Conservation (phyloP, 2,113 vertebrate species). For the Chloropsis cyanopogon region DNA sequence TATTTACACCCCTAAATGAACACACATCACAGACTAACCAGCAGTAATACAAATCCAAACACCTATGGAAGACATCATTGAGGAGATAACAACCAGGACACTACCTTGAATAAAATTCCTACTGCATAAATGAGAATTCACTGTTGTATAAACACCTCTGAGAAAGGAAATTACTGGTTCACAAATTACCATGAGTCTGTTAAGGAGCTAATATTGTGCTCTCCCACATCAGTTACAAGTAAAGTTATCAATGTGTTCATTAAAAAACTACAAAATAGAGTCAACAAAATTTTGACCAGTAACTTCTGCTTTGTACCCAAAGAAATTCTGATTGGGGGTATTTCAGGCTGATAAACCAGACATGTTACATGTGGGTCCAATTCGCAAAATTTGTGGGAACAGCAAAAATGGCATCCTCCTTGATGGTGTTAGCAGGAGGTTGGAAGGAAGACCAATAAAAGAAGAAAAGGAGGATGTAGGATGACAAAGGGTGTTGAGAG, state of each 20-base stretch:
- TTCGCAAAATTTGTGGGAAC: neutral
- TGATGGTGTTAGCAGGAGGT: neutral
- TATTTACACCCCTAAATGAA: slow-evolving; percentile 43
- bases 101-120: neutral
- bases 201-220: neutral
- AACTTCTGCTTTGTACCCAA: neutral
- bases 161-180: neutral
- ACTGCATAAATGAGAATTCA: slow-evolving; percentile 16
- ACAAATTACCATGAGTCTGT: slow-evolving; percentile 1
- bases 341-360: neutral
- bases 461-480: neutral
- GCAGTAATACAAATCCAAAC: neutral
- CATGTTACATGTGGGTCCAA: accelerated
- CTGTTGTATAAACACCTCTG: neutral
- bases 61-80: slow-evolving; percentile 5
- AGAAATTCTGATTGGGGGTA: neutral
- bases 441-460: neutral
- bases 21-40: neutral
- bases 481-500: neutral
- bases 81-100: slow-evolving; percentile 4
- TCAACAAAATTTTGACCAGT: neutral
- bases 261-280: neutral
- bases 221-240: neutral
- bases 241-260: neutral
- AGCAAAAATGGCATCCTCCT: neutral